phyloP scores from a whole-genome alignment of 2,113 vertebrate genomes.

The Perccottus glenii region DNA sequence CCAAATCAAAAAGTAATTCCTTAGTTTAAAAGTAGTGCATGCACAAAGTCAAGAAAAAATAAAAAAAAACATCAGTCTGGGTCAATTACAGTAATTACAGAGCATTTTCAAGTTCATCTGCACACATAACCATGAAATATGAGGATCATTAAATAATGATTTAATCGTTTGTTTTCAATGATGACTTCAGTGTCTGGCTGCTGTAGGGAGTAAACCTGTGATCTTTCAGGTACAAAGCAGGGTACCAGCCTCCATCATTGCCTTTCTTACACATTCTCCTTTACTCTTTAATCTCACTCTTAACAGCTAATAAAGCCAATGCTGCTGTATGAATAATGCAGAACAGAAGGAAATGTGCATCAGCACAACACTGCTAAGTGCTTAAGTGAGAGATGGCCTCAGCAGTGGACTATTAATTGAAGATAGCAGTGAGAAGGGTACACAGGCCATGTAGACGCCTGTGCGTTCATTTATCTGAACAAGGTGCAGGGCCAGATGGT shows the following conservation, averaged over 20 bases:
- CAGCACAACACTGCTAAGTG: slow-evolving; percentile 26
- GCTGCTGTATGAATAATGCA: slow-evolving; percentile 47
- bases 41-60: not conserved
- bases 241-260: not conserved
- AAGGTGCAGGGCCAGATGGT: slow-evolving; percentile 37
- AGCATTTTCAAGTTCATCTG: not conserved
- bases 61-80: not conserved
- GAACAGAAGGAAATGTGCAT: slow-evolving; percentile 34
- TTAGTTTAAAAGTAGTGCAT: not conserved
- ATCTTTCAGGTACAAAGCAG: slow-evolving; percentile 7
- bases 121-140: slow-evolving; percentile 10
- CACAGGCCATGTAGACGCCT: slow-evolving; percentile 44
- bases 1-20: too few species aligned
- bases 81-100: slow-evolving; percentile 17
- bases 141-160: slow-evolving; percentile 19
- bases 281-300: slow-evolving; percentile 25
- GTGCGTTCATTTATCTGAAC: slow-evolving; percentile 45
- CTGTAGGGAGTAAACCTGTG: slow-evolving; percentile 17
- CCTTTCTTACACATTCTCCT: slow-evolving; percentile 1
- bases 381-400: slow-evolving; percentile 13
- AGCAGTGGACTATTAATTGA: slow-evolving; percentile 57
- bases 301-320: slow-evolving; percentile 33
- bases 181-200: slow-evolving; percentile 17
- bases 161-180: slow-evolving; percentile 8
- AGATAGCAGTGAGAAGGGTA: slow-evolving; percentile 45